Percentiles rank a stretch among this genome's conserved stretches.
These are phyloP conservation scores for Yponomeuta malinellus DNA, from an alignment of 2,888 invertebrate species.

Conservation along the genomic window DNA sequence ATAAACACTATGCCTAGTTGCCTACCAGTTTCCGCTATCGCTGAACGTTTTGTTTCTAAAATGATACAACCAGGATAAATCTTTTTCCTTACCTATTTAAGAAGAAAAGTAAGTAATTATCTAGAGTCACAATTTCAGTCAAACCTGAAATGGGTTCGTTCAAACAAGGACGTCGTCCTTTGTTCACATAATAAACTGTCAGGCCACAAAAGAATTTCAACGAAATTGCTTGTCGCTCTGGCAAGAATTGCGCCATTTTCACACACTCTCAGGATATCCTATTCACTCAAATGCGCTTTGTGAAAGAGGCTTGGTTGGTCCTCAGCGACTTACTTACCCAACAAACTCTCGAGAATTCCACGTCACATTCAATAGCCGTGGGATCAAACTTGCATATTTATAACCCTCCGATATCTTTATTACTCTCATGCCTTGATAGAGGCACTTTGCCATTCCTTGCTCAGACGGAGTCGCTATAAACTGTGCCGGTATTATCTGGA, in stretches of 20 bases:
- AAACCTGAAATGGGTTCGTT: slow-evolving; percentile 59
- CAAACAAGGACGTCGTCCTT: slow-evolving; percentile 52
- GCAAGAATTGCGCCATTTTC: slow-evolving; percentile 48
- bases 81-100: slow-evolving; percentile 25
- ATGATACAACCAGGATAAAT: slow-evolving; percentile 35
- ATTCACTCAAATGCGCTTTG: slow-evolving; percentile 42
- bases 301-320: slow-evolving; percentile 30
- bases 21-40: slow-evolving; percentile 14
- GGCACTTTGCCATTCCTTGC: not conserved
- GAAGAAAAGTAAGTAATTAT: slow-evolving; percentile 17
- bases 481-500: not conserved
- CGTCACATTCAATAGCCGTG: slow-evolving; percentile 7
- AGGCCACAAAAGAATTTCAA: slow-evolving; percentile 61
- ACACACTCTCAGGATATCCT: slow-evolving; percentile 37
- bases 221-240: slow-evolving; percentile 51
- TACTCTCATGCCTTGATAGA: not conserved
- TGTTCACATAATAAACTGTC: slow-evolving; percentile 68
- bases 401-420: slow-evolving; percentile 1
- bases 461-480: not conserved
- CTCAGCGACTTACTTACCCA: slow-evolving; percentile 2
- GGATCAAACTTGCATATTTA: not conserved
- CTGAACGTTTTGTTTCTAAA: slow-evolving; percentile 22
- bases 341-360: slow-evolving; percentile 7
- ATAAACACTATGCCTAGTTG: slow-evolving; percentile 20
- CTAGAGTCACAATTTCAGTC: slow-evolving; percentile 59